phyloP scores from a whole-genome alignment of 2,797 vertebrate genomes.

The Gallirallus australis region DNA sequence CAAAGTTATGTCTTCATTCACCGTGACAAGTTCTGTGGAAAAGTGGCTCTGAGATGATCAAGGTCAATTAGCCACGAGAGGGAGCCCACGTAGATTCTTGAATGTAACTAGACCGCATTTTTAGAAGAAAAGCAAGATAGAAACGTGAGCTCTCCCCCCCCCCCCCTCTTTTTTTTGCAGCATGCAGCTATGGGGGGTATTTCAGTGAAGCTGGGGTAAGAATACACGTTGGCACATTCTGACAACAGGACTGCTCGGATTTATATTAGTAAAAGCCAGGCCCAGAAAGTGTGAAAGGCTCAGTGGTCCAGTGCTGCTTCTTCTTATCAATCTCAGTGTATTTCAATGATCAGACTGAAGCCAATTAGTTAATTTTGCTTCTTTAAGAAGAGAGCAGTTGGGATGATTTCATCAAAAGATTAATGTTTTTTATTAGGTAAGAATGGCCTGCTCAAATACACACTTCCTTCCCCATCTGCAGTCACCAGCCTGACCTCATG shows the following conservation, averaged over 20 bases:
- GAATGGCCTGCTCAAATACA: neutral
- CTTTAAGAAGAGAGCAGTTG: neutral
- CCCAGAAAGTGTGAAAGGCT: neutral
- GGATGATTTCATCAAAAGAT: neutral
- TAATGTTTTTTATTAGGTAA: neutral
- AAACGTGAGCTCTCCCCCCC: accelerated
- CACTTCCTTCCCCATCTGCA: neutral
- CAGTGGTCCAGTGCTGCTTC: neutral
- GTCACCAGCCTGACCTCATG: neutral
- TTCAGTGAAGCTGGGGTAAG: neutral
- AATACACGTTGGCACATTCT: neutral
- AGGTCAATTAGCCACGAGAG: neutral
- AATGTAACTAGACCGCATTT: accelerated
- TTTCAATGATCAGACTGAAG: neutral
- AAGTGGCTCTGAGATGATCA: neutral
- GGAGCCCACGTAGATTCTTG: neutral
- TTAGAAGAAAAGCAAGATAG: accelerated
- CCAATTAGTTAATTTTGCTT: neutral
- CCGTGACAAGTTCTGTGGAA: accelerated
- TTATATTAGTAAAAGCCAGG: neutral
- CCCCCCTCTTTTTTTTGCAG: accelerated
- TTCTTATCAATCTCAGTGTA: neutral
- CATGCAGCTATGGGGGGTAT: accelerated
- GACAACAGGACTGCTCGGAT: neutral
- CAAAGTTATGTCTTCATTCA: neutral